Percentiles rank a stretch among this genome's conserved stretches.
Conservation (phyloP, 2,888 invertebrate genomes). For the Tipula lateralis region DNA sequence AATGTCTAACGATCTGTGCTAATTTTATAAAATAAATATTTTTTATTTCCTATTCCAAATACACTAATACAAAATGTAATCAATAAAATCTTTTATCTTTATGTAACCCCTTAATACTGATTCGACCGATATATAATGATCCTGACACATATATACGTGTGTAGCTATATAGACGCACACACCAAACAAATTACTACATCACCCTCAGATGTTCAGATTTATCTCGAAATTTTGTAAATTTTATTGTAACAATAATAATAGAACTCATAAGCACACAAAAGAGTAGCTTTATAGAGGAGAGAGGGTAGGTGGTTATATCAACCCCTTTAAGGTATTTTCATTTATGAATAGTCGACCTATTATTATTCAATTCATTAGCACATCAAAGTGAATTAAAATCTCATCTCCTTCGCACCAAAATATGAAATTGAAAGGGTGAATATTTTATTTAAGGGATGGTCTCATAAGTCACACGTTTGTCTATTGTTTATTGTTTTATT, state of each 20-base stretch:
- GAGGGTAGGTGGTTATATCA: not conserved
- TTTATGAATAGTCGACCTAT: not conserved
- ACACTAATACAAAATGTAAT: not conserved
- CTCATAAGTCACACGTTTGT: not conserved
- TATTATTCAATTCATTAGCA: slow-evolving; percentile 19
- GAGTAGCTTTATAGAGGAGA: not conserved
- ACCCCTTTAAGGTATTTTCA: slow-evolving; percentile 6
- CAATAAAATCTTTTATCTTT: not conserved
- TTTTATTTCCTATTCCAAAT: not conserved
- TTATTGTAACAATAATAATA: not conserved
- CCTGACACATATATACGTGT: not conserved
- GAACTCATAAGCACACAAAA: not conserved
- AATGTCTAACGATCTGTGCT: not conserved
- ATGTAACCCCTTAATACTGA: not conserved
- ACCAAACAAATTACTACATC: not conserved
- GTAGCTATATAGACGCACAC: too few relatives aligned
- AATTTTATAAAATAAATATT: not conserved
- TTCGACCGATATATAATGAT: not conserved
- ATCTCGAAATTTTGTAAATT: not conserved
- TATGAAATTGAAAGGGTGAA: not conserved
- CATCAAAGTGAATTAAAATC: slow-evolving; percentile 1
- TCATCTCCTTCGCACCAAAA: not conserved
- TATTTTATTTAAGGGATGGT: not conserved
- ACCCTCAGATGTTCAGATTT: not conserved
- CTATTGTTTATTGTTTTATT: not conserved